Conservation (phyloP, 2,888 invertebrate genomes). For the Tipula confusa region DNA sequence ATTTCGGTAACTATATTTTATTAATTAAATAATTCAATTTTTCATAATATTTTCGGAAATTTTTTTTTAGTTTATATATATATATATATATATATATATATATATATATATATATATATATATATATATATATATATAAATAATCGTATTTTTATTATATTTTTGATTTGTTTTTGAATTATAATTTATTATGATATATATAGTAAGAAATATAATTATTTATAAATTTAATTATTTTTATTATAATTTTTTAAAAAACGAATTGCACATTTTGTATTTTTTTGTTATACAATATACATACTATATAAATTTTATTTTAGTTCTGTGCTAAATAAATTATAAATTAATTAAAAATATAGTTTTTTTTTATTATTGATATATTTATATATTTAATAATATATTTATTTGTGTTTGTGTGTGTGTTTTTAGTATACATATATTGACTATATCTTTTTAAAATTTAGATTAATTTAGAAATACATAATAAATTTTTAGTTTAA, state of each 20-base stretch:
- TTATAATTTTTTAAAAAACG: background rate
- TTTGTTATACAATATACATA: background rate
- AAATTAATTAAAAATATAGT: background rate
- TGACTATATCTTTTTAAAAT: background rate
- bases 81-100: background rate
- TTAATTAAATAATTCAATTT: background rate
- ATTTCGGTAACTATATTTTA: background rate
- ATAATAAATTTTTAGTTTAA: background rate
- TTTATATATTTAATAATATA: background rate
- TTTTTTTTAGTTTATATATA: background rate
- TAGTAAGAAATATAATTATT: too few species aligned
- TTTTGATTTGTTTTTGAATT: too few species aligned
- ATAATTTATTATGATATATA: too few species aligned
- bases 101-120: background rate
- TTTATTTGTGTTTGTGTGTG: background rate
- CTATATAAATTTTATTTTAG: background rate
- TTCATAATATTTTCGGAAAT: background rate
- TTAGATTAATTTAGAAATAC: background rate
- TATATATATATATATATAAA: too few species aligned
- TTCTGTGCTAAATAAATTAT: conserved; percentile 4
- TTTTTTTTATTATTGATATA: background rate
- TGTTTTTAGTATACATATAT: background rate
- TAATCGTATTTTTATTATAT: too few species aligned
- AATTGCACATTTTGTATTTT: background rate
- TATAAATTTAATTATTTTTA: too few species aligned